Percentiles rank a stretch among this genome's conserved stretches.
Evolutionary conservation across 2,113 vertebrate species (phyloP).

Genomic region (Lethenteron camtschaticum): DNA sequence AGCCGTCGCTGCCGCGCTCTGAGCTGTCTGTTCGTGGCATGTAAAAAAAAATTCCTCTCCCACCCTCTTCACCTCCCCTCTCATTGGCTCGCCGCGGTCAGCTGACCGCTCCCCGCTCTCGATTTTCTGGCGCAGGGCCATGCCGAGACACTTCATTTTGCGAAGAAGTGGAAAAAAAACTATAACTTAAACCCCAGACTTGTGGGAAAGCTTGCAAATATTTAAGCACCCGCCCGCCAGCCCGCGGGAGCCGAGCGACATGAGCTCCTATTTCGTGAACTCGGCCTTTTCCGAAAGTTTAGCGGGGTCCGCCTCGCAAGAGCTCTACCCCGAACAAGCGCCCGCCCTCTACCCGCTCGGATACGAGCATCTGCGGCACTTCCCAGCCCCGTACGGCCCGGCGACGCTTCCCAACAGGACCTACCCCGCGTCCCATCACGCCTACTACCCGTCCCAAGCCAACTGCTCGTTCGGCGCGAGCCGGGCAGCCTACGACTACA

Average conservation of each 20-base stretch:
- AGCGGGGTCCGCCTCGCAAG: neutral
- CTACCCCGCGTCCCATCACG: neutral
- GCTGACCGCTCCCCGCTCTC: constrained; percentile 2
- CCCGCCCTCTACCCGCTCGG: constrained; percentile 3
- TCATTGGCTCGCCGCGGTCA: neutral
- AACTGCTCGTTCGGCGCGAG: neutral
- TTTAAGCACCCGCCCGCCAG: neutral
- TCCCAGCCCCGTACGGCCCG: constrained; percentile 1
- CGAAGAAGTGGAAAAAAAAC: neutral
- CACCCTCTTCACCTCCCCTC: too few species aligned
- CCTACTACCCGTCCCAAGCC: constrained; percentile 4
- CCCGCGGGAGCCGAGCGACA: neutral
- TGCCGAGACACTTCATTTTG: constrained; percentile 4
- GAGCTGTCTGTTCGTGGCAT: too few species aligned
- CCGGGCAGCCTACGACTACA: neutral
- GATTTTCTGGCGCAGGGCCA: constrained; percentile 4
- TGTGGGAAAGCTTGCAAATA: neutral
- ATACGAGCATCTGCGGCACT: constrained; percentile 1
- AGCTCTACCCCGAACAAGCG: constrained; percentile 3
- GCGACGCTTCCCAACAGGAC: neutral
- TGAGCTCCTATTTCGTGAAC: constrained; percentile 6
- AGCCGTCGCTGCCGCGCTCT: too few species aligned
- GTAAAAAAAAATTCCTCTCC: too few species aligned
- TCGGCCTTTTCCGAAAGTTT: constrained; percentile 5
- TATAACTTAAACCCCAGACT: constrained; percentile 2